Conservation (phyloP, 2,888 invertebrate species). For the Heteromyza rotundicornis region DNA sequence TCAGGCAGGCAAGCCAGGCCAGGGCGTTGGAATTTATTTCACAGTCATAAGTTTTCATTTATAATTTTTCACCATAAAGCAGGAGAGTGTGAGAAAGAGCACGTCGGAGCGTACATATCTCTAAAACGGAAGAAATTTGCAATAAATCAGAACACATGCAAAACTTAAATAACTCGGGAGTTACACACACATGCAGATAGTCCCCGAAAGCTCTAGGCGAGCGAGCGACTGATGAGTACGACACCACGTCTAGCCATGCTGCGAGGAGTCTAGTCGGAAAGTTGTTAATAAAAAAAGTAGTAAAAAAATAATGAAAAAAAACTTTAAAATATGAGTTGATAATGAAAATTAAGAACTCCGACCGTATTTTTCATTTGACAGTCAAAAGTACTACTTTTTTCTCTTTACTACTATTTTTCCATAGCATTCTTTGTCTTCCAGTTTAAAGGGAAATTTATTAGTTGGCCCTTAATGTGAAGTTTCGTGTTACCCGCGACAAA, state of each 20-base stretch:
- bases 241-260: slow-evolving; percentile 20
- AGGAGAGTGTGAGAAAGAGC: not conserved
- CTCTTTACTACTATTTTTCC: not conserved
- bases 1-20: slow-evolving; percentile 11
- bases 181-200: slow-evolving; percentile 13
- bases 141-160: slow-evolving; percentile 37
- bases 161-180: slow-evolving; percentile 25
- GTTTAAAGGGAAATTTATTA: slow-evolving; percentile 22
- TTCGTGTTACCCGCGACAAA: not conserved
- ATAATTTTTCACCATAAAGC: not conserved
- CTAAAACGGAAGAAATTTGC: slow-evolving; percentile 16
- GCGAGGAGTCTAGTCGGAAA: slow-evolving; percentile 8
- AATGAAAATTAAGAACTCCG: slow-evolving; percentile 27
- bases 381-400: slow-evolving; percentile 10
- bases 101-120: not conserved
- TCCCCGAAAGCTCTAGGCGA: slow-evolving; percentile 9
- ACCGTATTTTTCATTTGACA: slow-evolving; percentile 15
- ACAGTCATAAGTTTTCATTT: slow-evolving; percentile 42
- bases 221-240: not conserved
- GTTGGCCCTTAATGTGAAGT: not conserved
- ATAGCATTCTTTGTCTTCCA: not conserved
- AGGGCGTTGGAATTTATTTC: slow-evolving; percentile 11
- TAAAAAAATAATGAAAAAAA: slow-evolving; percentile 14
- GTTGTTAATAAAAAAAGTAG: not conserved
- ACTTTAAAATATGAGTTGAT: slow-evolving; percentile 27